phyloP scores from a whole-genome alignment of 1,140 invertebrate genomes.

The Halyomorpha halys region DNA sequence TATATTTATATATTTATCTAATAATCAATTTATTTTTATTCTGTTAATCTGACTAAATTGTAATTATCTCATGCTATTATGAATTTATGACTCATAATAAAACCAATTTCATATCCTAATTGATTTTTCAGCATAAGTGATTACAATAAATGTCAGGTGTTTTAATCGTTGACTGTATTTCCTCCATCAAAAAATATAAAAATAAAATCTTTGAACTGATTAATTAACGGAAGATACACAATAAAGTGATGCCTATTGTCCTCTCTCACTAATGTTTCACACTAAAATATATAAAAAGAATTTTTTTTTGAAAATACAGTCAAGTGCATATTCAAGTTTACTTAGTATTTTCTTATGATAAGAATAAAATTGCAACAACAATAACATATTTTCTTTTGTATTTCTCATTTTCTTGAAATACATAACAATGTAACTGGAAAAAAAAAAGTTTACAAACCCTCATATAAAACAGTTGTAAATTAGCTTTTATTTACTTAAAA shows the following conservation, averaged over 20 bases:
- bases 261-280: slow-evolving; percentile 4
- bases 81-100: slow-evolving; percentile 8
- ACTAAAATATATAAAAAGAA: neutral
- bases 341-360: slow-evolving; percentile 26
- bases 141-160: slow-evolving; percentile 13
- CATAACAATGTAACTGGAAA: too few relatives aligned
- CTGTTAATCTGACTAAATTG: slow-evolving; percentile 10
- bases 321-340: slow-evolving; percentile 24
- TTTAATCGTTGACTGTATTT: slow-evolving; percentile 20
- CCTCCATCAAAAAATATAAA: slow-evolving; percentile 11
- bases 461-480: too few relatives aligned
- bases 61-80: slow-evolving; percentile 16
- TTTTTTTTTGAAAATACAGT: slow-evolving; percentile 22
- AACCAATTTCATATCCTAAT: slow-evolving; percentile 6
- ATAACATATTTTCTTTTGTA: slow-evolving; percentile 24
- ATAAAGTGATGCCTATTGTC: neutral
- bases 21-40: slow-evolving; percentile 25
- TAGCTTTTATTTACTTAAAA: neutral
- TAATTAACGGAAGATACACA: slow-evolving; percentile 11
- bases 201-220: slow-evolving; percentile 1
- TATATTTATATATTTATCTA: slow-evolving; percentile 27
- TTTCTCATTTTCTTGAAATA: slow-evolving; percentile 14
- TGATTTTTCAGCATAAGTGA: slow-evolving; percentile 16
- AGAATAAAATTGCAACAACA: slow-evolving; percentile 29
- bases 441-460: too few relatives aligned